Percentiles rank a stretch among this genome's conserved stretches.
Evolutionary conservation across 2,113 vertebrate species (phyloP).

Genomic region (Amphilophus citrinellus): DNA sequence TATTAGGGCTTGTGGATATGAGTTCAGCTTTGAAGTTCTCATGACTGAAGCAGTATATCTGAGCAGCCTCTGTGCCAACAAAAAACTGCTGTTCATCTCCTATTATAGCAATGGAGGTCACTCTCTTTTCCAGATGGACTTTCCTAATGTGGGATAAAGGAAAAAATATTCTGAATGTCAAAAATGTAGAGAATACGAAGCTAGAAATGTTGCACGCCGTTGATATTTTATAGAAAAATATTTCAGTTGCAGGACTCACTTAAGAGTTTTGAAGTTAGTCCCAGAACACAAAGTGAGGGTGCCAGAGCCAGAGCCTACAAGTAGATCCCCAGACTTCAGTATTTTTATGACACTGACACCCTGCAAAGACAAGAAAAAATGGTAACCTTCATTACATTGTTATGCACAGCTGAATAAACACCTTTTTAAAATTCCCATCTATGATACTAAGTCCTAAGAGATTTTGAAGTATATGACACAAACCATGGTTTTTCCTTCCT

Average conservation of each 20-base stretch:
- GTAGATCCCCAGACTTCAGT: slow-evolving; percentile 83
- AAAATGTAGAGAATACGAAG: neutral
- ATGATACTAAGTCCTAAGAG: neutral
- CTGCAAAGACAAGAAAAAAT: slow-evolving; percentile 68
- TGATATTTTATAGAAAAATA: neutral
- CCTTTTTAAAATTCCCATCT: neutral
- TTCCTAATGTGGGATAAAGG: slow-evolving; percentile 70
- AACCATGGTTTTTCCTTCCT: neutral
- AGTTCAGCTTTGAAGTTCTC: slow-evolving; percentile 86
- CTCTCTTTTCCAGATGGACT: slow-evolving; percentile 83
- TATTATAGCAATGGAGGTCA: slow-evolving; percentile 86
- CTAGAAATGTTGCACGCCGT: neutral
- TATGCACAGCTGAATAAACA: neutral
- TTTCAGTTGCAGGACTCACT: slow-evolving; percentile 77
- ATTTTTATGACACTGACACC: slow-evolving; percentile 84
- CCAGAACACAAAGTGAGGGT: slow-evolving; percentile 84
- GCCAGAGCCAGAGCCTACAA: slow-evolving; percentile 89
- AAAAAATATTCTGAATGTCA: neutral
- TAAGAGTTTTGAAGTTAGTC: slow-evolving; percentile 85
- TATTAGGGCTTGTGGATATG: slow-evolving; percentile 83
- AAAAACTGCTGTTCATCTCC: slow-evolving; percentile 87
- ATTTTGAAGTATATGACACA: neutral
- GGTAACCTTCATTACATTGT: neutral
- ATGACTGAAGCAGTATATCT: slow-evolving; percentile 84
- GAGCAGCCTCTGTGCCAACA: slow-evolving; percentile 84